A percentile compares a stretch with the other conserved stretches of the same genome.
Conservation (phyloP, 1,140 invertebrate genomes). For the Sycobia sp. region DNA sequence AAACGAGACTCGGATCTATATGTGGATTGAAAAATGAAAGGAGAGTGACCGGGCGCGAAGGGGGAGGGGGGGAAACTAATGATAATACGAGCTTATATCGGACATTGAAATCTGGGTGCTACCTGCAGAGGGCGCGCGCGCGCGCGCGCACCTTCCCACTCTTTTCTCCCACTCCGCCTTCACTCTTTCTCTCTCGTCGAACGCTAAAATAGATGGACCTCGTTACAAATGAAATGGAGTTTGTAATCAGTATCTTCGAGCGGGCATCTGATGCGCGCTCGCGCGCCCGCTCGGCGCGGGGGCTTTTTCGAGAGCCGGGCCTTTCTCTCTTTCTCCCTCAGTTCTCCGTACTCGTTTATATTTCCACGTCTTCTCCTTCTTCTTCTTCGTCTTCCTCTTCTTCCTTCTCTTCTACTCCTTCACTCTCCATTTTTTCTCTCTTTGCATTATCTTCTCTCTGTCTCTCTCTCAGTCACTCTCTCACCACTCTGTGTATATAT, state of each 20-base stretch:
- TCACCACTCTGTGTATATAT: too few species aligned
- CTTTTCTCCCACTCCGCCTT: too few species aligned
- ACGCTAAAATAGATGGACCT: conserved; percentile 61
- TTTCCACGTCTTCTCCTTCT: conserved; percentile 43
- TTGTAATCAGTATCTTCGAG: conserved; percentile 60
- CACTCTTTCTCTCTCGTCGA: conserved; percentile 34
- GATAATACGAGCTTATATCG: conserved; percentile 30
- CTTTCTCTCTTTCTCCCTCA: conserved; percentile 37
- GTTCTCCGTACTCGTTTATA: conserved; percentile 60
- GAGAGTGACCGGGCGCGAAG: background rate
- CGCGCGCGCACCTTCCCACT: too few species aligned
- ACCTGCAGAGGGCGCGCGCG: conserved; percentile 46
- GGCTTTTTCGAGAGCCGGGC: conserved; percentile 8
- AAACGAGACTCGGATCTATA: background rate
- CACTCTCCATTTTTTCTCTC: background rate
- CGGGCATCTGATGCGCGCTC: conserved; percentile 50
- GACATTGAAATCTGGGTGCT: conserved; percentile 38
- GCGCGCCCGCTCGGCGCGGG: conserved; percentile 21
- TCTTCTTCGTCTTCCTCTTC: conserved; percentile 33
- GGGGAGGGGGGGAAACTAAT: conserved; percentile 33
- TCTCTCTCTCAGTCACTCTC: background rate
- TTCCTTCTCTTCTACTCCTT: background rate
- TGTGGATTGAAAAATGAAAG: conserved; percentile 20
- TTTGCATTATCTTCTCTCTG: background rate
- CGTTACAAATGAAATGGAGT: conserved; percentile 63